These are phyloP conservation scores for Drosophila leonis DNA, from an alignment of 2,888 invertebrate species.

Conservation along the genomic window DNA sequence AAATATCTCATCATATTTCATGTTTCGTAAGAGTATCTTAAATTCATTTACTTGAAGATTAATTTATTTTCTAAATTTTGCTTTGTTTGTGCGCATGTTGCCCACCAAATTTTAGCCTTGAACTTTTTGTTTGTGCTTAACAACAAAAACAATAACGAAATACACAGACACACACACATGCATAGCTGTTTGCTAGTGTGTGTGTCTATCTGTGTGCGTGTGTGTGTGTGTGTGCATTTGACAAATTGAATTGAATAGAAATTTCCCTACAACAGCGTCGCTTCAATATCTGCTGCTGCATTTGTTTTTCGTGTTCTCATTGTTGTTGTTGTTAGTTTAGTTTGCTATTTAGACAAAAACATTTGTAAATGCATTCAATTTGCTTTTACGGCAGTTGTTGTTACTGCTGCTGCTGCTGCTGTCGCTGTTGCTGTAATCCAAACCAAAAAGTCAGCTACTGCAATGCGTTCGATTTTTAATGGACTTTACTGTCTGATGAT, in stretches of 20 bases:
- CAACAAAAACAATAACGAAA: conserved; percentile 40
- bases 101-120: conserved; percentile 68
- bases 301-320: conserved; percentile 2
- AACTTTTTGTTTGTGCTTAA: conserved; percentile 66
- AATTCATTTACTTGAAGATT: conserved; percentile 10
- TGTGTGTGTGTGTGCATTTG: conserved; percentile 34
- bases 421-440: conserved; percentile 16
- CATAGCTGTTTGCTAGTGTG: conserved; percentile 9
- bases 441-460: conserved; percentile 18
- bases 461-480: conserved; percentile 51
- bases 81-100: conserved; percentile 60
- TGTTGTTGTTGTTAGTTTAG: neutral
- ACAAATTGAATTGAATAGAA: conserved; percentile 55
- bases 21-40: conserved; percentile 28
- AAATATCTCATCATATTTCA: neutral
- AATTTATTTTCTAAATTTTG: conserved; percentile 17
- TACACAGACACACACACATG: conserved; percentile 10
- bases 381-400: neutral
- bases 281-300: conserved; percentile 20
- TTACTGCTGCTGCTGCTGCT: neutral
- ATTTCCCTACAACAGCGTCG: conserved; percentile 30
- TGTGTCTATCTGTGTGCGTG: conserved; percentile 14
- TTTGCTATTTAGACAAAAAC: conserved; percentile 22
- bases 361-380: conserved; percentile 31
- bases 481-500: conserved; percentile 41